phyloP scores from a whole-genome alignment of 2,797 vertebrate genomes.

The Pipistrellus pipistrellus region DNA sequence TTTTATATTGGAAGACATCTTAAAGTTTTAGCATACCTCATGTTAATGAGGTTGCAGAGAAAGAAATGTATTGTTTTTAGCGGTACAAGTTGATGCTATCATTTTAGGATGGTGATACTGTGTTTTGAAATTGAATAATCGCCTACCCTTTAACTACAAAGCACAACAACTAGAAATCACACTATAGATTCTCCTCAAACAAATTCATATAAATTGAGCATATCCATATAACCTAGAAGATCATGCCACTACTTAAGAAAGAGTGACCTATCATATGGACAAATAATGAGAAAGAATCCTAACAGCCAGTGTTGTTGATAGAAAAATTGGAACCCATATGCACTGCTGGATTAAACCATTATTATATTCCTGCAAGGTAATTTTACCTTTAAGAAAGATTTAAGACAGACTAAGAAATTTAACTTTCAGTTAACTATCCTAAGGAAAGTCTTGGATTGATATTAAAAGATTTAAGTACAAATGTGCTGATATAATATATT shows the following conservation, averaged over 20 bases:
- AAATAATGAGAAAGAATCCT: background rate
- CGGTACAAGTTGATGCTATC: background rate
- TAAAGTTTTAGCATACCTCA: background rate
- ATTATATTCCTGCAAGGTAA: background rate
- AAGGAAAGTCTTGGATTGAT: background rate
- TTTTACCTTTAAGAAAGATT: background rate
- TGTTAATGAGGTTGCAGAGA: background rate
- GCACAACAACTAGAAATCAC: background rate
- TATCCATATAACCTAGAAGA: background rate
- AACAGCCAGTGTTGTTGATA: background rate
- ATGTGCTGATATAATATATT: background rate
- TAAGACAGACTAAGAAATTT: background rate
- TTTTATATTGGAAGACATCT: background rate
- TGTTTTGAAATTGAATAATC: background rate
- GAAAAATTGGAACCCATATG: background rate
- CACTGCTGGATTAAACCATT: background rate
- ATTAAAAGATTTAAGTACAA: conserved; percentile 40
- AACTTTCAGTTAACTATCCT: background rate
- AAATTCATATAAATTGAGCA: background rate
- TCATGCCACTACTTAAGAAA: background rate
- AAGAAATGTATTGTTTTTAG: background rate
- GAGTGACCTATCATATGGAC: background rate
- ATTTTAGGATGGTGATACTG: background rate
- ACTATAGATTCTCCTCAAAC: background rate
- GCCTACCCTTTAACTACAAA: background rate